Conservation (phyloP, 1,140 invertebrate genomes). For the Ruditapes philippinarum region DNA sequence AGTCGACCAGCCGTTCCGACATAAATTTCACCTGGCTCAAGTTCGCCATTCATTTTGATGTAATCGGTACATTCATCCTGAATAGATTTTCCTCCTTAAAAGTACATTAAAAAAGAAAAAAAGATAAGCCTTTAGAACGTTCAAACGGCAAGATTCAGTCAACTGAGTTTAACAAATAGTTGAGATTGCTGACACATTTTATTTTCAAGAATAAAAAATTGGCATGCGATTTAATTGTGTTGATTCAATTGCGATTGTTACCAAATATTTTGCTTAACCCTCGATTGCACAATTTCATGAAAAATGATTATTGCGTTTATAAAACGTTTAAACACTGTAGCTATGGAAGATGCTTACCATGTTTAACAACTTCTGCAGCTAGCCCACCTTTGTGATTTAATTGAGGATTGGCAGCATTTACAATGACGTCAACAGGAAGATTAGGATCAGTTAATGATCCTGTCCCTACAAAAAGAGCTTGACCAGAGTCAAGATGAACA, state of each 20-base stretch:
- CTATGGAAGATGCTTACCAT: slow-evolving; percentile 33
- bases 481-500: slow-evolving; percentile 14
- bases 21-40: slow-evolving; percentile 60
- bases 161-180: no score
- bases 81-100: slow-evolving; percentile 66
- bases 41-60: slow-evolving; percentile 18
- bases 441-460: background rate
- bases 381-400: slow-evolving; percentile 65
- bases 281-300: no score
- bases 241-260: no score
- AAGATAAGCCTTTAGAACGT: no score
- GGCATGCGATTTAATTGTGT: no score
- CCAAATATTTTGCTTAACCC: no score
- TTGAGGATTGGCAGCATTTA: slow-evolving; percentile 70
- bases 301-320: no score
- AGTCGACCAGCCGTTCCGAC: slow-evolving; percentile 64
- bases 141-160: no score
- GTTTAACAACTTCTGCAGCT: slow-evolving; percentile 38
- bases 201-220: no score
- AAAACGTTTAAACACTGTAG: no score
- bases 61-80: slow-evolving; percentile 55
- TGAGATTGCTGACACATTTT: no score
- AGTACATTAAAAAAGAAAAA: no score
- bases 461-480: slow-evolving; percentile 25
- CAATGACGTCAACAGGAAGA: slow-evolving; percentile 69